Evolutionary conservation across 2,113 vertebrate genomes (phyloP).

Genomic region (Ariopsis seemanni): DNA sequence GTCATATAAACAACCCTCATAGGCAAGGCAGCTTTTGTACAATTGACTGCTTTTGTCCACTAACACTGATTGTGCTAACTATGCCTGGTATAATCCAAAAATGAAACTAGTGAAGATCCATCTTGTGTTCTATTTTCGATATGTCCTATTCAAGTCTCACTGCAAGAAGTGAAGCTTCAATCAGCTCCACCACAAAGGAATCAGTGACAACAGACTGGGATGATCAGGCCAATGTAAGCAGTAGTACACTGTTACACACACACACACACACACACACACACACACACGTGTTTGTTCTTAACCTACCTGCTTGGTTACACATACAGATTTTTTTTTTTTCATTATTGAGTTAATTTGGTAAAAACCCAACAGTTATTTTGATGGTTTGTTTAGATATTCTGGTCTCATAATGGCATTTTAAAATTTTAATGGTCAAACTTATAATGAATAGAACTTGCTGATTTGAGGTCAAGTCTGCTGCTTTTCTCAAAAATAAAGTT

Average conservation of each 20-base stretch:
- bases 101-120: too few relatives aligned
- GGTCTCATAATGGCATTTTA: neutral
- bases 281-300: neutral
- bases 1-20: too few relatives aligned
- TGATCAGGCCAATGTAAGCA: neutral
- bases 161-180: neutral
- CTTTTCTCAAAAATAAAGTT: neutral
- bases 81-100: too few relatives aligned
- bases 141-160: neutral
- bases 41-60: too few relatives aligned
- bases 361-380: neutral
- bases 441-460: neutral
- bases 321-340: neutral
- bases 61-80: too few relatives aligned
- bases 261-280: too few relatives aligned
- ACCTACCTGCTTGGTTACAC: neutral
- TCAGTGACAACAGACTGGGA: neutral
- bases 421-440: neutral
- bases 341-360: neutral
- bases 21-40: too few relatives aligned
- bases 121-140: too few relatives aligned
- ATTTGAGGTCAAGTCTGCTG: neutral
- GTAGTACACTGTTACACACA: neutral
- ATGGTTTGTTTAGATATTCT: neutral
- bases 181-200: neutral